Evolutionary conservation across 1,140 invertebrate species (phyloP), one percentile per base, ranked within the genome.

Genomic region (Drosophila leontia): DNA sequence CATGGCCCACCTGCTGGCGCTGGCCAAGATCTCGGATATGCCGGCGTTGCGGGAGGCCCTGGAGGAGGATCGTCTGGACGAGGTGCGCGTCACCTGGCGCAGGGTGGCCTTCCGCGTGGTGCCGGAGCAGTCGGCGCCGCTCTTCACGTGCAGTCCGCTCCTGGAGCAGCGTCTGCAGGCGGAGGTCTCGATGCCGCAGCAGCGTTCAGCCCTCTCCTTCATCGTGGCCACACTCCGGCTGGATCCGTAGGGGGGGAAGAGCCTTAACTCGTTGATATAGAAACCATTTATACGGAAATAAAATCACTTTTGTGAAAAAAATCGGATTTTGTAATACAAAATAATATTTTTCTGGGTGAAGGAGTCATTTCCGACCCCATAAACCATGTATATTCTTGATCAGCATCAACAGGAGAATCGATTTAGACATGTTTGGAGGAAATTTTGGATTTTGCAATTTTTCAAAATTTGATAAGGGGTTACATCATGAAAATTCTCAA

Each of bases 21-120:
- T 88, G n/a, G 79, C 83, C 7, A 65, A 44, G 0, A 12, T 64
- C 23, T 69, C 82, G 4, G 91, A 92, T 67, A 58, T 88, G 26
- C 15, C 50, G 9, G 3, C 19, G 11, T 56, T 62, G n/a, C 69
- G 75, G 0, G 35, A 69, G 37, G 60, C 50, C 3, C 37, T 80
- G 1, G 80, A 78, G 32, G 78, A 68, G 32, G 75, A 63, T 19
- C 75, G 62, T 11, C 37, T 86, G 44, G 91, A 93, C 19, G 61
- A 75, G 23, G 69, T 91, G 8, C 78, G 62, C 3, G 65, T 56
- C 48, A 93, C 81, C 29, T 93, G 92, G 92, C 68, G 74, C 0
- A 81, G 91, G 1, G 91, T 93, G 3, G 77, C 82, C 15, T 86
- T 78, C 48, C 91, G 92, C 63, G 83, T 92, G 53, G 57, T 91